phyloP scores from a whole-genome alignment of 2,888 invertebrate species.

The Sympetrum striolatum region DNA sequence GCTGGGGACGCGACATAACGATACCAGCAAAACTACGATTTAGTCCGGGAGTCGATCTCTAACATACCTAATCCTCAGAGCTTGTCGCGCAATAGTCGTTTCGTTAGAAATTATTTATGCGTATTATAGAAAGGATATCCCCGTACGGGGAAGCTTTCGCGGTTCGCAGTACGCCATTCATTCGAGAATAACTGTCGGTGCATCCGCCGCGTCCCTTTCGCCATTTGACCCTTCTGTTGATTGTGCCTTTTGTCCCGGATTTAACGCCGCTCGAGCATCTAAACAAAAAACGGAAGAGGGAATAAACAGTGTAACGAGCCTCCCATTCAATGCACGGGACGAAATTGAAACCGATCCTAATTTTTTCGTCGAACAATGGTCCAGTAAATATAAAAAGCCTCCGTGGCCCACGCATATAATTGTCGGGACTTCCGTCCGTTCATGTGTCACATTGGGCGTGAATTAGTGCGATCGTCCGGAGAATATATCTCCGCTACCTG shows the following conservation, averaged over 20 bases:
- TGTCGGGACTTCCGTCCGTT: constrained; percentile 32
- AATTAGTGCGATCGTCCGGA: background rate
- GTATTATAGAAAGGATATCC: no score
- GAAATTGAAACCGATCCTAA: constrained; percentile 29
- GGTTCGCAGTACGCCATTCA: no score
- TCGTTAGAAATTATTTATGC: no score
- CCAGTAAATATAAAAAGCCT: constrained; percentile 35
- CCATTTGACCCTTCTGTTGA: background rate
- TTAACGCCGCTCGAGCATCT: background rate
- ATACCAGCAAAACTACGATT: background rate
- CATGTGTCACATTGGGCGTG: constrained; percentile 7
- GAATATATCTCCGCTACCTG: constrained; percentile 23
- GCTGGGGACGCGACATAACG: no score
- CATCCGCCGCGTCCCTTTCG: background rate
- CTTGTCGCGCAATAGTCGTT: background rate
- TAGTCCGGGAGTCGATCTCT: background rate
- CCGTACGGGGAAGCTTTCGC: no score
- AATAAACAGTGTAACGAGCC: constrained; percentile 15
- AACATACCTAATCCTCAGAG: background rate
- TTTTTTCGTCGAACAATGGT: constrained; percentile 37
- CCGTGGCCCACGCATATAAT: constrained; percentile 22
- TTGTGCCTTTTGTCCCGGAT: constrained; percentile 18
- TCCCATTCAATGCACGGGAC: background rate
- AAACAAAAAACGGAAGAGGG: background rate
- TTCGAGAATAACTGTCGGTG: no score